Evolutionary conservation across 2,113 vertebrate species (phyloP).

Genomic region (Speoplatyrhinus poulsoni): DNA sequence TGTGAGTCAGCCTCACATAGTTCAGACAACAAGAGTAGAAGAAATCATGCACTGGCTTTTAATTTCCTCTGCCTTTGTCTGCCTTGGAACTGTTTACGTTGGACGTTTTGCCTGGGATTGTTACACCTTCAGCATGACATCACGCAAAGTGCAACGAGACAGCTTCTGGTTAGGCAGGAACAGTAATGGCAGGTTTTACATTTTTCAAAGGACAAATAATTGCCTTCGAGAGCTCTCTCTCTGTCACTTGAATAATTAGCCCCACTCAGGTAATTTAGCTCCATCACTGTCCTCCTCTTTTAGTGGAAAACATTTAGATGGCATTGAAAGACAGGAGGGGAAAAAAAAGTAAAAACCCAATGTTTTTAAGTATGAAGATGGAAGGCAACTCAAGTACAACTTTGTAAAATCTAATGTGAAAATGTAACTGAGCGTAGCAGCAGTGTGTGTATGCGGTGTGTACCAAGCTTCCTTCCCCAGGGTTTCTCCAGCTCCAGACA

Average conservation of each 20-base stretch:
- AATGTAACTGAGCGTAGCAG: neutral
- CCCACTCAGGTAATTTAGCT: neutral
- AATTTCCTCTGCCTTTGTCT: too few relatives aligned
- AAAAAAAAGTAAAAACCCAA: too few relatives aligned
- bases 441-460: neutral
- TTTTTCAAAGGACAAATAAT: conserved; percentile 9
- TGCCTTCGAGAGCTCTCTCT: neutral
- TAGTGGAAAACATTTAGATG: conserved; percentile 3
- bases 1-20: too few relatives aligned
- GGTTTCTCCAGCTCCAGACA: conserved; percentile 43
- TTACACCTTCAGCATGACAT: neutral
- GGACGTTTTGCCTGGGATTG: neutral
- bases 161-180: neutral
- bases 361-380: neutral
- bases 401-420: neutral
- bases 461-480: conserved; percentile 22
- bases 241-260: conserved; percentile 20
- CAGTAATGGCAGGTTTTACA: neutral
- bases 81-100: neutral
- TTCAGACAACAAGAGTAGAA: too few relatives aligned
- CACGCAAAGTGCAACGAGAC: neutral
- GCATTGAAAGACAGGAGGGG: conserved; percentile 4
- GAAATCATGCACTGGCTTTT: too few relatives aligned
- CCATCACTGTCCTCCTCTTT: neutral
- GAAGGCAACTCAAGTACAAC: neutral